Conservation (phyloP, 2,113 vertebrate genomes). For the Protobothrops mucrosquamatus region DNA sequence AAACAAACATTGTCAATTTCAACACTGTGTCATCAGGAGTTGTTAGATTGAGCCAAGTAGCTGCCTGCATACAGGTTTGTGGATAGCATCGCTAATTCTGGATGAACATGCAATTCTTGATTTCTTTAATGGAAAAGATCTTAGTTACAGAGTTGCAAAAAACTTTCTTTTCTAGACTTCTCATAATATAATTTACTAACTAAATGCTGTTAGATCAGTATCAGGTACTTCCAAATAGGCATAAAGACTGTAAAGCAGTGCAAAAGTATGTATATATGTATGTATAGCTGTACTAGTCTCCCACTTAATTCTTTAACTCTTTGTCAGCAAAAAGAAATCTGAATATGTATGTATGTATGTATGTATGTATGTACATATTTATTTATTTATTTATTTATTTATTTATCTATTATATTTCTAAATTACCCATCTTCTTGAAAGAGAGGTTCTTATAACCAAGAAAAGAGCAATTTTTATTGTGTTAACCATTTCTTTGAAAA, state of each 20-base stretch:
- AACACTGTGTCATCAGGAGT: not conserved
- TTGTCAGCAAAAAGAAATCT: too few relatives aligned
- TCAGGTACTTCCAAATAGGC: not conserved
- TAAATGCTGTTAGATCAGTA: too few relatives aligned
- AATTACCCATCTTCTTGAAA: not conserved
- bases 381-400: too few relatives aligned
- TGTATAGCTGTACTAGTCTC: too few relatives aligned
- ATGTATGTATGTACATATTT: too few relatives aligned
- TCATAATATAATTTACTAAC: too few relatives aligned
- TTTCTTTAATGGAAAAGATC: not conserved
- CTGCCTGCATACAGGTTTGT: not conserved
- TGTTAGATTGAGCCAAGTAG: not conserved
- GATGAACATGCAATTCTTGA: not conserved
- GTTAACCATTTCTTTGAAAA: not conserved
- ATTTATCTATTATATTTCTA: too few relatives aligned
- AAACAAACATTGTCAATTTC: not conserved
- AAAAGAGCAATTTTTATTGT: not conserved
- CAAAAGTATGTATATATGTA: too few relatives aligned
- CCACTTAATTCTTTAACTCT: too few relatives aligned
- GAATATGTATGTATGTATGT: too few relatives aligned
- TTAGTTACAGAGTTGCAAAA: not conserved
- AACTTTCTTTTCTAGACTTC: too few relatives aligned
- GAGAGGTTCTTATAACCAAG: not conserved
- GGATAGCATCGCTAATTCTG: not conserved
- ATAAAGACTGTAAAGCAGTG: not conserved